These are phyloP conservation scores for Tholera decimalis DNA, from an alignment of 2,888 invertebrate genomes.

Conservation along the genomic window DNA sequence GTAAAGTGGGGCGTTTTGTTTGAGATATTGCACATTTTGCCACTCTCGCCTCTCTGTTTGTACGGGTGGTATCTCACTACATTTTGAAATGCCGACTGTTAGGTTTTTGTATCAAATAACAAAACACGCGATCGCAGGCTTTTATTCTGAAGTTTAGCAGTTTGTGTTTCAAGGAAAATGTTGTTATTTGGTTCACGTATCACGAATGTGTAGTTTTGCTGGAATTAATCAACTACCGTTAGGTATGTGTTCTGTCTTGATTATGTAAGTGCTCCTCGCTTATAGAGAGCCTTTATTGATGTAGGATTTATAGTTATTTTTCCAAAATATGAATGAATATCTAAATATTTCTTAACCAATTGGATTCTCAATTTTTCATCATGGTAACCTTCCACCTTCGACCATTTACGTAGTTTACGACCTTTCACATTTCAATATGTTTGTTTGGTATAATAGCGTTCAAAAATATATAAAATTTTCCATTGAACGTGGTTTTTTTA, in stretches of 20 bases:
- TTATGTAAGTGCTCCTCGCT: not conserved
- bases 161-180: constrained; percentile 40
- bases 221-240: constrained; percentile 19
- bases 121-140: constrained; percentile 52
- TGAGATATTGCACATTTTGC: constrained; percentile 77
- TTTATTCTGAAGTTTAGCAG: constrained; percentile 46
- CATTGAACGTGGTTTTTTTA: not conserved
- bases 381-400: not conserved
- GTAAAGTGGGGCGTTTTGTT: constrained; percentile 72
- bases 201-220: constrained; percentile 29
- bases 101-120: constrained; percentile 61
- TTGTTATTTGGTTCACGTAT: constrained; percentile 29
- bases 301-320: not conserved
- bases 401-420: constrained; percentile 7
- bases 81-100: constrained; percentile 56
- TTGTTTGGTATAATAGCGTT: constrained; percentile 15
- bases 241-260: constrained; percentile 9
- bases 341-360: not conserved
- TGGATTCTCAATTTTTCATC: not conserved
- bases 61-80: constrained; percentile 57
- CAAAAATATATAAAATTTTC: constrained; percentile 1
- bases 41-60: constrained; percentile 65
- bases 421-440: constrained; percentile 36
- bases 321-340: constrained; percentile 2
- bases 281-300: not conserved